Evolutionary conservation across 1,140 invertebrate genomes (phyloP).

Genomic region (Bemisia tabaci): DNA sequence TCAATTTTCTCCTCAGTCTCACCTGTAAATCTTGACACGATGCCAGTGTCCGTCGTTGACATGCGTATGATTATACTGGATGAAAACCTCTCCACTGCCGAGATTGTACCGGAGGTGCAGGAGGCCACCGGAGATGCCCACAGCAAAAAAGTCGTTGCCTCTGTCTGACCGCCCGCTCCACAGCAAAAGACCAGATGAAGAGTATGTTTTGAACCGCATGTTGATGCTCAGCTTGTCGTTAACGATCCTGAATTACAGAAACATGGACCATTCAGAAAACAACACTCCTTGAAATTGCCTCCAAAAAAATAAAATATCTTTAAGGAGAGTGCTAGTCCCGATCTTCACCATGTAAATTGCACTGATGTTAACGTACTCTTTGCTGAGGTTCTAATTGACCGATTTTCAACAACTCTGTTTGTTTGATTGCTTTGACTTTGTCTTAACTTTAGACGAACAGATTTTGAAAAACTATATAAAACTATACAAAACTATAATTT

Average conservation of each 20-base stretch:
- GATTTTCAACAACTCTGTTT: too few relatives aligned
- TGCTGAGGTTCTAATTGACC: too few relatives aligned
- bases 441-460: too few relatives aligned
- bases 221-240: constrained; percentile 68
- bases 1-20: too few relatives aligned
- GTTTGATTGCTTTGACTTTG: too few relatives aligned
- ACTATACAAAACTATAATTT: too few relatives aligned
- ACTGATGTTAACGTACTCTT: too few relatives aligned
- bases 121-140: constrained; percentile 66
- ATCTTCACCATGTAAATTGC: too few relatives aligned
- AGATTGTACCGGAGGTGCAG: constrained; percentile 56
- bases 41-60: constrained; percentile 90
- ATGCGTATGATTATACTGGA: constrained; percentile 72
- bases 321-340: too few relatives aligned
- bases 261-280: constrained; percentile 2
- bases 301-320: too few relatives aligned
- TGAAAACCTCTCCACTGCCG: constrained; percentile 59
- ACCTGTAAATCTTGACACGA: constrained; percentile 74
- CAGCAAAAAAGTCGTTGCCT: constrained; percentile 53
- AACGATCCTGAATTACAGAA: constrained; percentile 42
- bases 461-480: too few relatives aligned
- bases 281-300: not conserved
- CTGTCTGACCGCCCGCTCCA: constrained; percentile 68
- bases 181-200: constrained; percentile 62
- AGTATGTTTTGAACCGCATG: constrained; percentile 54